These are phyloP conservation scores for Cherax destructor DNA, from an alignment of 1,140 invertebrate species.

Conservation along the genomic window DNA sequence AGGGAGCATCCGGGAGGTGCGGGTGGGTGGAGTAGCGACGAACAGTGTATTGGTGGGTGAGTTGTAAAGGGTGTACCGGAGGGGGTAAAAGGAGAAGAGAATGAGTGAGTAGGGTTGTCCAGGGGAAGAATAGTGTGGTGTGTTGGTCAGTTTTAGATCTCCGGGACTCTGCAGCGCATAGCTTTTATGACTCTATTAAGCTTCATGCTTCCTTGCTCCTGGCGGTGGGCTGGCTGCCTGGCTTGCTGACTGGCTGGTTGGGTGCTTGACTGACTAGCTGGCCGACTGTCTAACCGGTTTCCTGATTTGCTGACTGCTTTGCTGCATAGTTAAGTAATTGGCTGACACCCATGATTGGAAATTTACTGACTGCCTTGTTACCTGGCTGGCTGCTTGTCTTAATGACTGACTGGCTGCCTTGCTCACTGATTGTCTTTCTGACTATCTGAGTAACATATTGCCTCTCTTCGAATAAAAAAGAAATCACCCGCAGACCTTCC, in stretches of 20 bases:
- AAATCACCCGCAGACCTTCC: no score
- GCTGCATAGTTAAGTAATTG: no score
- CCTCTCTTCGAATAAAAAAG: no score
- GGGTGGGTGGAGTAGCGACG: not conserved
- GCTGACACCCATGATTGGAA: no score
- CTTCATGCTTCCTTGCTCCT: slow-evolving; percentile 24
- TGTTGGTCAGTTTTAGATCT: slow-evolving; percentile 30
- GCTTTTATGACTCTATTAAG: slow-evolving; percentile 21
- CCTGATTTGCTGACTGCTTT: not conserved
- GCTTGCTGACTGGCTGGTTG: not conserved
- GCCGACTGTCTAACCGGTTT: not conserved
- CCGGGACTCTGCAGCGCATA: not conserved
- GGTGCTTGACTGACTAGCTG: no score
- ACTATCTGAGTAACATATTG: no score
- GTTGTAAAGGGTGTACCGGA: not conserved
- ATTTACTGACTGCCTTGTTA: no score
- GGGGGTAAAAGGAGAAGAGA: not conserved
- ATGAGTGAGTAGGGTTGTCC: not conserved
- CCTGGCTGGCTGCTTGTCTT: no score
- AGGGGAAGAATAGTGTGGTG: not conserved
- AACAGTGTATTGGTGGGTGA: no score
- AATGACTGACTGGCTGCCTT: no score
- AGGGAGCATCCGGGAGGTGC: not conserved
- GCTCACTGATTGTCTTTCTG: no score
- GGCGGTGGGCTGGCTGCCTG: no score